Evolutionary conservation across 64 coral and sea anemone genomes (phyloP), one percentile per base, ranked within the genome.

Genomic region (Porites lutea): DNA sequence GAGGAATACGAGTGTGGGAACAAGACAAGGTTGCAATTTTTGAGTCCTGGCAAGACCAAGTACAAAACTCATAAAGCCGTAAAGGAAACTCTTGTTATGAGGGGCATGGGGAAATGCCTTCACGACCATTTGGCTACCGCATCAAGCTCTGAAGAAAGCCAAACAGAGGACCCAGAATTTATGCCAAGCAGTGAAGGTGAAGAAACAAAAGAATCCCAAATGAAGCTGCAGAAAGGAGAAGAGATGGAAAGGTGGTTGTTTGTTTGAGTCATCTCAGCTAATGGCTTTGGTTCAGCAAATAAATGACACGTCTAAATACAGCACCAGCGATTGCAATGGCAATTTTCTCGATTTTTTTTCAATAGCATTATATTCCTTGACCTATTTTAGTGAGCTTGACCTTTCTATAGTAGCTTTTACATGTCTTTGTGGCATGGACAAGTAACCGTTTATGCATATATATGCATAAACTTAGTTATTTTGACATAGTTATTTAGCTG

Each of bases 201-300:
- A 10, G 75, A 45, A 20, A 12, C 13, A 1, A 37, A 37, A 46
- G 75, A 45, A 78, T 48, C 13, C 13, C 13, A 7, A 59, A 13
- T 59, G 58, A 7, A 59, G 58, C 7, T 59, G 7, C 5, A 1
- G 48, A 16, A 12, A 10, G 20, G 9, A 47, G 75, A 47, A 48
- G 48, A 27, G 7, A 49, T 78, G 75, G 79, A 82, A 82, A 13
- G 79, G 59, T 0, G 59, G 79, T 53, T 82, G 11, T 82, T 82
- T 48, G 77, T 79, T 19, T 59, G 59, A 82, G 21, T 59, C 79
- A 60, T 13, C 79, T 6, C 79, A 82, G 55, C 79, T 82, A 4
- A 82, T 64, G 59, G 59, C 55, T 60, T 22, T 82, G 52, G 79
- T 82, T 55, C 5, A 82, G 11, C 79, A 82, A 55, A 64, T 82